Base-by-base conservation (phyloP, 2,888 invertebrate genomes). In the Nemotelus nigrinus region DNA sequence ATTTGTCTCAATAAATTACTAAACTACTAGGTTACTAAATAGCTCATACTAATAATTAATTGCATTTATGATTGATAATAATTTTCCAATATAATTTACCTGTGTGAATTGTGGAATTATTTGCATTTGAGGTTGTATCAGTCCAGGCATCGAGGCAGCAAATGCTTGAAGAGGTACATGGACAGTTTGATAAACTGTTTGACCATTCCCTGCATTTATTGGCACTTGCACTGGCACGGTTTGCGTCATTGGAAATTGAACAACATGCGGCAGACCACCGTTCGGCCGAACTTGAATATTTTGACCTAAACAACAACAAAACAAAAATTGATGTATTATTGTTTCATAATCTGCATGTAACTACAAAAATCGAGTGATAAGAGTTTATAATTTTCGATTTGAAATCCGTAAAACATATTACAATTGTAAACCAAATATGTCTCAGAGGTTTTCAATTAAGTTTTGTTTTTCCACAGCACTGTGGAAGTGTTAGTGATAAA, bases 111-210 rank as follows among this genome's bases (percentile, higher is more conserved):
- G 95, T n/a, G 95, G 95, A 83, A 95, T 92, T 85, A 95, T 92
- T 86, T 93, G 94, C 83, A 93, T 87, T 80, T 91, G 91, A 6
- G 86, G 86, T 65, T 91, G 91, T 2, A 86, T 82, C 55, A 91
- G 89, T 68, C 91, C 90, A 0, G 91, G 91, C 83, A 91, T 87
- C 74, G 81, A 79, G 80, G 90, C 89, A 41, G 93, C 91, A 58
- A 93, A 88, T 63, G 96, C 91, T 86, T 97, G 97, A 39, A 97
- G 90, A 0, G 98, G 98, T 83, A 98, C 93, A 85, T 98, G 97
- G 0, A 98, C 93, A 0, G 98, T 97, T 86, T 98, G 98, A 87
- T 96, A 95, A 78, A 98, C 93, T 0, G 98, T 97, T 87, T 98
- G 97, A 0, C 98, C 98, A 86, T 94, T 94, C 53, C 92, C 90